Conservation (phyloP, 2,113 vertebrate genomes). For the Eubucco bourcierii region DNA sequence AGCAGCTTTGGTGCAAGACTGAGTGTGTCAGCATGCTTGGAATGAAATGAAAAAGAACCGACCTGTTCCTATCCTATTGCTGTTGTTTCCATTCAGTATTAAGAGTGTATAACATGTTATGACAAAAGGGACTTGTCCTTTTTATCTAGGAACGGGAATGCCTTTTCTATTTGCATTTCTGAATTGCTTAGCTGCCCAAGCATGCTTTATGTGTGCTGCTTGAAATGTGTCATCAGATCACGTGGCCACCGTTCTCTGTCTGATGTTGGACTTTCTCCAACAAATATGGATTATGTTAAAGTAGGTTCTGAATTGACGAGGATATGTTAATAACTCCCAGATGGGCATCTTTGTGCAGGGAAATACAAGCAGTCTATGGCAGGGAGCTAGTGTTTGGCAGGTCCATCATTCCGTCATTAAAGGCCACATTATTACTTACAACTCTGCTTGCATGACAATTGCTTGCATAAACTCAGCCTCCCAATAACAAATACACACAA, state of each 20-base stretch:
- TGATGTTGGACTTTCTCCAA: slow-evolving; percentile 96
- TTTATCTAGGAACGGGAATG: slow-evolving; percentile 85
- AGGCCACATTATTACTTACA: slow-evolving; percentile 99
- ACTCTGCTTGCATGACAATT: slow-evolving; percentile 98
- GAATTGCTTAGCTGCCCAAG: slow-evolving; percentile 98
- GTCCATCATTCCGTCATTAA: slow-evolving; percentile 99
- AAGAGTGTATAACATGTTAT: slow-evolving; percentile 81
- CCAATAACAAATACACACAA: slow-evolving; percentile 56
- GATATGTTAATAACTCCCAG: slow-evolving; percentile 99
- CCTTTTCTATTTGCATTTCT: slow-evolving; percentile 91
- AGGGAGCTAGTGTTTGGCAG: slow-evolving; percentile 96
- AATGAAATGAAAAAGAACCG: slow-evolving; percentile 44
- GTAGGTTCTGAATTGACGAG: slow-evolving; percentile 94
- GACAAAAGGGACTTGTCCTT: slow-evolving; percentile 96
- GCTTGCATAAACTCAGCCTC: slow-evolving; percentile 80
- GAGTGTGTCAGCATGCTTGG: slow-evolving; percentile 18
- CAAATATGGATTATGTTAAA: slow-evolving; percentile 99
- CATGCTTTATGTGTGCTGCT: slow-evolving; percentile 86
- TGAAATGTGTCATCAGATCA: slow-evolving; percentile 92
- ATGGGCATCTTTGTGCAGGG: slow-evolving; percentile 90
- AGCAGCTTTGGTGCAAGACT: background rate
- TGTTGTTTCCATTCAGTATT: slow-evolving; percentile 54
- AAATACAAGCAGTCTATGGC: slow-evolving; percentile 89
- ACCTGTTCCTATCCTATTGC: slow-evolving; percentile 31
- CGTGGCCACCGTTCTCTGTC: slow-evolving; percentile 86